Evolutionary conservation across 2,797 vertebrate genomes (phyloP).

Genomic region (Anas bahamensis): DNA sequence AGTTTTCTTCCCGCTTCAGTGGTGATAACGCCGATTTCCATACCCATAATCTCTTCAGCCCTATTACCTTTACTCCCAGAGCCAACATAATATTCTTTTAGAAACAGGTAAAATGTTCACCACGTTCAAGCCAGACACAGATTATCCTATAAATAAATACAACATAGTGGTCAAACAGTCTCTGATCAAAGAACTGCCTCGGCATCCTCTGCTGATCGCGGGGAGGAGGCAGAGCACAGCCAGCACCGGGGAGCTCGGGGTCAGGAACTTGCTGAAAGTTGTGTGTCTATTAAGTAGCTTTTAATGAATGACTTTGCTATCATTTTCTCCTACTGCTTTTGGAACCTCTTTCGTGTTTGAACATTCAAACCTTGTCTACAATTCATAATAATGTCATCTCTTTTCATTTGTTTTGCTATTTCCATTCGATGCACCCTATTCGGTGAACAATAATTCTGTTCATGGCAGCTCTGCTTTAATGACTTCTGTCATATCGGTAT

Average conservation of each 20-base stretch:
- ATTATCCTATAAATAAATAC: background rate
- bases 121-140: fast-evolving
- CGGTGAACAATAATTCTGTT: background rate
- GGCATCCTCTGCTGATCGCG: background rate
- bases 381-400: fast-evolving
- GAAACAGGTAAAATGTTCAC: background rate
- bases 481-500: background rate
- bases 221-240: background rate
- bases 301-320: fast-evolving
- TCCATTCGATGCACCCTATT: background rate
- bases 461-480: background rate
- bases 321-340: background rate
- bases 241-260: background rate
- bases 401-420: background rate
- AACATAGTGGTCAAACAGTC: background rate
- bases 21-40: background rate
- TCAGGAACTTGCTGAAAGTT: background rate
- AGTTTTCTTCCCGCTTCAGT: background rate
- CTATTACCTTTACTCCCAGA: background rate
- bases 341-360: background rate
- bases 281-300: fast-evolving
- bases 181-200: background rate
- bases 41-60: background rate
- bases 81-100: background rate
- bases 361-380: background rate